A percentile compares a stretch with the other conserved stretches of the same genome.
These are phyloP conservation scores for Trachythela sp. DNA, from an alignment of 64 coral and sea anemone genomes.

Conservation along the genomic window DNA sequence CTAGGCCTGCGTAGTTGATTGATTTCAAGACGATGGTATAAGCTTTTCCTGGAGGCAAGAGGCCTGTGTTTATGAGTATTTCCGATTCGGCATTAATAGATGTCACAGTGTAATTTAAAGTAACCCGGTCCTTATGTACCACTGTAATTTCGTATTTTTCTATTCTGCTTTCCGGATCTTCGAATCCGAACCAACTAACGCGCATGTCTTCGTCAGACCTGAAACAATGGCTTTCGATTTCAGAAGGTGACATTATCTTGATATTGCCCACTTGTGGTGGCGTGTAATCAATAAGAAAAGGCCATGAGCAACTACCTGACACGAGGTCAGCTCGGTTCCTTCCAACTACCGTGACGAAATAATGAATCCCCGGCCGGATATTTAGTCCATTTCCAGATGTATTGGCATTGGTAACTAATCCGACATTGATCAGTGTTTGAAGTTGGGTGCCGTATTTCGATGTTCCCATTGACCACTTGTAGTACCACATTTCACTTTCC, in stretches of 20 bases:
- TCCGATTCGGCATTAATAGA: neutral
- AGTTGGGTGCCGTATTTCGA: conserved; percentile 74
- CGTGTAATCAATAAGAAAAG: conserved; percentile 65
- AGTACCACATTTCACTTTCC: conserved; percentile 94
- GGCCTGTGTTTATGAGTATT: neutral
- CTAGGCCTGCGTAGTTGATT: neutral
- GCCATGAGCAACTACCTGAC: conserved; percentile 70
- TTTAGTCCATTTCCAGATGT: conserved; percentile 41
- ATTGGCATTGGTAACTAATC: conserved; percentile 52
- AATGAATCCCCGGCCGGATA: conserved; percentile 49
- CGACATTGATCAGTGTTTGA: conserved; percentile 73
- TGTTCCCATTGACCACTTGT: conserved; percentile 88
- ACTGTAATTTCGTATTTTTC: neutral
- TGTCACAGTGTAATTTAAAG: neutral
- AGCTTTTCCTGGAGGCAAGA: neutral
- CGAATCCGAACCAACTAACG: conserved; percentile 23
- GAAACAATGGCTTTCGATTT: neutral
- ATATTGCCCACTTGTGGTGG: conserved; percentile 55
- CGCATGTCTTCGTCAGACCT: neutral
- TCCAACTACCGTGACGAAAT: conserved; percentile 65
- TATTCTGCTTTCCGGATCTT: conserved; percentile 24
- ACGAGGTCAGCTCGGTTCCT: conserved; percentile 64
- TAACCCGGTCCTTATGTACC: neutral
- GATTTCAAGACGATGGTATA: neutral
- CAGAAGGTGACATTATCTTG: conserved; percentile 5